Percentiles rank a stretch among this genome's conserved stretches.
Conservation (phyloP, 2,113 vertebrate genomes). For the Vanacampus margaritifer region DNA sequence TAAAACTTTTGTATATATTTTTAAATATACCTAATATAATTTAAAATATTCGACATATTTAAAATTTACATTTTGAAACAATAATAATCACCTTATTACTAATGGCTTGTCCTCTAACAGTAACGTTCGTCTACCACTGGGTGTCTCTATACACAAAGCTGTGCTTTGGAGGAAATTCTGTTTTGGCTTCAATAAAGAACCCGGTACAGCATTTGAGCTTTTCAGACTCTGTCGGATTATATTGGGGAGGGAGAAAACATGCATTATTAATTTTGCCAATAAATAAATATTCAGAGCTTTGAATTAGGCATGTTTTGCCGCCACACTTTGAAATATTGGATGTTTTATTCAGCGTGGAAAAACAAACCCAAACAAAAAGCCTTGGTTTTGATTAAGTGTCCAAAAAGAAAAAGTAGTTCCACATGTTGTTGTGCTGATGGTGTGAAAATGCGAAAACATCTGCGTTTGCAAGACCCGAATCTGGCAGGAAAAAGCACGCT, state of each 20-base stretch:
- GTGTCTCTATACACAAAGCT: constrained; percentile 61
- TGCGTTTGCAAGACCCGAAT: constrained; percentile 39
- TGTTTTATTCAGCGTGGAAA: constrained; percentile 56
- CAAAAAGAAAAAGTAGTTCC: not conserved
- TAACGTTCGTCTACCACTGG: constrained; percentile 41
- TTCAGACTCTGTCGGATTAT: constrained; percentile 12
- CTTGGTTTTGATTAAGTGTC: constrained; percentile 14
- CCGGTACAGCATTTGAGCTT: not conserved
- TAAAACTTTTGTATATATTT: not conserved
- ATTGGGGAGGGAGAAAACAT: constrained; percentile 12
- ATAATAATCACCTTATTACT: not conserved
- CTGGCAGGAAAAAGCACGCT: constrained; percentile 52
- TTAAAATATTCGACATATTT: no score
- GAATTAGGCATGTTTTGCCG: constrained; percentile 48
- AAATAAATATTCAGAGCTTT: constrained; percentile 55
- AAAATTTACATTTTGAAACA: no score
- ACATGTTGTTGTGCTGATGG: not conserved
- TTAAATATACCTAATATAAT: no score
- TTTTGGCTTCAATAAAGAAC: not conserved
- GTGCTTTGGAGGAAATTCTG: not conserved
- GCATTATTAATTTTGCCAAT: constrained; percentile 51
- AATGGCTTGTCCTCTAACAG: not conserved
- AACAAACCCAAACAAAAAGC: constrained; percentile 22
- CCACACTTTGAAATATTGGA: constrained; percentile 43
- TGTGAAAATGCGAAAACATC: constrained; percentile 54